Evolutionary conservation across 2,888 invertebrate species (phyloP), one percentile per base, ranked within the genome.

Genomic region (Philonicus albiceps): DNA sequence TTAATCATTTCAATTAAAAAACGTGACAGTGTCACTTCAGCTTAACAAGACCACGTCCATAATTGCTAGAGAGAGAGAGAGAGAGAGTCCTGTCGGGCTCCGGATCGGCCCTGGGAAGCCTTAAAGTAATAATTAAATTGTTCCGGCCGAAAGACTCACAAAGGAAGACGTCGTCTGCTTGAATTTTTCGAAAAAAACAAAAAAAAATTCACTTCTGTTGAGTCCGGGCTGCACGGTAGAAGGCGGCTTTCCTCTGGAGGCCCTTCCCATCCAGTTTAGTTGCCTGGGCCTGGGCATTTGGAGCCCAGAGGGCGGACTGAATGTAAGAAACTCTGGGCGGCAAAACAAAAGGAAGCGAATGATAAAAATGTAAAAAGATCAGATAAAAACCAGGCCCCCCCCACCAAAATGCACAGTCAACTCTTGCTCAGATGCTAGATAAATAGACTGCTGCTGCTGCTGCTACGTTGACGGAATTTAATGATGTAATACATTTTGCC

Each of bases 381-480:
- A 76, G 76, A 76, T 40, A 76, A 76, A 76, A 76, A 76, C 40
- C 40, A 13, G 40, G 22, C 40, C 37, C n/a, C n/a, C n/a, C n/a
- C n/a, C n/a, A n/a, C n/a, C 40, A 13, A 76, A 76, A 76, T 76
- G 76, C 76, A 76, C 76, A 76, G 76, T 76, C 76, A 76, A 76
- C 74, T 74, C 76, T 40, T 76, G 76, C 76, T 76, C 76, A 76
- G 37, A 76, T 85, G 40, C 85, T 85, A 74, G 74, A 85, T 85
- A 85, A 85, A 85, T 85, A 85, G 27, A 85, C 85, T 75, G 85
- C 73, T 74, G 85, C 85, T 85, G 75, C 85, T 75, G 85, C 73
- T 74, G 85, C 85, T 85, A 85, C 85, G 85, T 74, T 85, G 85
- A 85, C 85, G 49, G 85, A 85, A 85, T 85, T 85, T 85, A 85